Evolutionary conservation across 2,113 vertebrate genomes (phyloP).

Genomic region (Aspidoscelis tigris): DNA sequence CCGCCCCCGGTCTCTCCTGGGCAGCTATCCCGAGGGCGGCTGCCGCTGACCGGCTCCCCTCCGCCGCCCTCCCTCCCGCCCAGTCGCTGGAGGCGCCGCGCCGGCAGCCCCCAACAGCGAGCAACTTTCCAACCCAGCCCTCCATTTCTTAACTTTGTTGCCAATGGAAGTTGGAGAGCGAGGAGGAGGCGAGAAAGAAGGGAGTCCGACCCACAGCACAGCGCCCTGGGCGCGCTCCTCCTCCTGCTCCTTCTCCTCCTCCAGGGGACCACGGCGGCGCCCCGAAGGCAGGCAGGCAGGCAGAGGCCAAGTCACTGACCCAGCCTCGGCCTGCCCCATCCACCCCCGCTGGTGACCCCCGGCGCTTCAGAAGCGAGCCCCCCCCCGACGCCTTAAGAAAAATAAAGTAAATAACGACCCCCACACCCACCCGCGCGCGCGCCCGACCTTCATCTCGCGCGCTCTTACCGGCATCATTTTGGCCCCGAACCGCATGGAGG

Average conservation of each 20-base stretch:
- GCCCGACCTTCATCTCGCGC: neutral
- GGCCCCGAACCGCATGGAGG: constrained; percentile 89
- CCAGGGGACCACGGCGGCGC: too few species aligned
- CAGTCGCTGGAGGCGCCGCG: neutral
- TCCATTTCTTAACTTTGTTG: neutral
- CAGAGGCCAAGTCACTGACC: too few species aligned
- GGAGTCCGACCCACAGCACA: neutral
- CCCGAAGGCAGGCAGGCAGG: neutral
- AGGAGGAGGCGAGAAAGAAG: neutral
- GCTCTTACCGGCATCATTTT: constrained; percentile 96
- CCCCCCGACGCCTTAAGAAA: neutral
- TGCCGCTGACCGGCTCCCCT: neutral
- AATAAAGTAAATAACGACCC: constrained; percentile 9
- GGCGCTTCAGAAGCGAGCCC: neutral
- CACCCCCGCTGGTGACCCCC: constrained; percentile 17
- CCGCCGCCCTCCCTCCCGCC: neutral
- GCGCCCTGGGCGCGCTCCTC: neutral
- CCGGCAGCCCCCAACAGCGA: too few species aligned
- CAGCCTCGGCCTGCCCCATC: neutral
- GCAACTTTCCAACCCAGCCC: neutral
- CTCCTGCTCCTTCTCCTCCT: too few species aligned
- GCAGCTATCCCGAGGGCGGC: neutral
- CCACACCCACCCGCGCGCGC: neutral
- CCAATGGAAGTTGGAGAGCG: too few species aligned
- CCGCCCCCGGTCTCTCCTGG: neutral